Base-by-base conservation (phyloP, 1,140 invertebrate genomes). In the Drosophila lini region DNA sequence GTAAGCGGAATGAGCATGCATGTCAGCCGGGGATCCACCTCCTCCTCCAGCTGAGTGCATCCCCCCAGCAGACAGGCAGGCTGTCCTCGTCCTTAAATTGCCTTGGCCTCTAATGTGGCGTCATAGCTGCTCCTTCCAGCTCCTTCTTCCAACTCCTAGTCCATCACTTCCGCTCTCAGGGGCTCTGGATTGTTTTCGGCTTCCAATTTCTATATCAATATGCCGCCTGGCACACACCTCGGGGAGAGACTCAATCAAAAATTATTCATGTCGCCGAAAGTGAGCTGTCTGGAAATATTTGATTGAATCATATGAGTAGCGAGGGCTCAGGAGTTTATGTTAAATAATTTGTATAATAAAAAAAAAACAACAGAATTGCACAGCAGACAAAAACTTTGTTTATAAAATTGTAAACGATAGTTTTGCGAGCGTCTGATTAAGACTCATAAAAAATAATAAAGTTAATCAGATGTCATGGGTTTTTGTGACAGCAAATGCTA, bases 1-100 rank as follows among this genome's bases (percentile, higher is more conserved):
- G 47, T 41, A 25, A 61, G 40, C 63, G 50, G 57, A 57, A 62
- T 55, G 58, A 53, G 53, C 58, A 63, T 70, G 65, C 64, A 77
- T 25, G 31, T 40, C 44, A 34, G 40, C 31, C 56, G 3, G 56
- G 56, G 10, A 32, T 42, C n/a, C 40, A 36, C 1, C 16, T 5
- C 31, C 31, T 13, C 7, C n/a, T 6, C 5, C 34, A 5, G 13
- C 3, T 25, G 10, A 28, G 22, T 61, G 70, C 67, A 71, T n/a
- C n/a, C 44, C 25, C 22, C 5, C 28, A n/a, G 36, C n/a, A 41
- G 11, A 25, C 15, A 40, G 38, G 44, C 6, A 41, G n/a, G 34
- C 19, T 53, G 16, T 36, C 36, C 44, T 22, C 22, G 10, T 22
- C 22, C 42, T 70, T 75, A 56, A 75, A 57, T 67, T 70, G 70